Conservation (phyloP, 1,140 invertebrate species). For the Apis florea region DNA sequence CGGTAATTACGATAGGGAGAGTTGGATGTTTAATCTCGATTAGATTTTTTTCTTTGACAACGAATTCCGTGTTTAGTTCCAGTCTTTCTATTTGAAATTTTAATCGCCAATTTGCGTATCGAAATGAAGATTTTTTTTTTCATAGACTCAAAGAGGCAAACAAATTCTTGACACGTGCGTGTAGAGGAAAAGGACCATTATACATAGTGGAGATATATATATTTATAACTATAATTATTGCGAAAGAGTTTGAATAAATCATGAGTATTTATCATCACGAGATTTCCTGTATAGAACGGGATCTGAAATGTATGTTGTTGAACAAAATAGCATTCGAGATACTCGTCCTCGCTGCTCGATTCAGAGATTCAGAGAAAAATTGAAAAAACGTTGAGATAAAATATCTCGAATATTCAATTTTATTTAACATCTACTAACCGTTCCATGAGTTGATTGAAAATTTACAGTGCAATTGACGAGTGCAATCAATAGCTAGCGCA, state of each 20-base stretch:
- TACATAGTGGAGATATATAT: too few relatives aligned
- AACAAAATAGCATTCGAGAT: neutral
- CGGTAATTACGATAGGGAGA: too few relatives aligned
- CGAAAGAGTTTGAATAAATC: neutral
- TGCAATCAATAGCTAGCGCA: too few relatives aligned
- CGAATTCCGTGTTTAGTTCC: neutral
- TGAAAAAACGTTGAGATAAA: neutral
- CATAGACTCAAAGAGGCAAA: neutral
- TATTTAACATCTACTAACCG: too few relatives aligned
- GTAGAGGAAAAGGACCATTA: neutral
- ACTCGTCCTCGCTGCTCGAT: neutral
- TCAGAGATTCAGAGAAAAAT: neutral
- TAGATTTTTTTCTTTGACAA: too few relatives aligned
- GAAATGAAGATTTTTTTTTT: neutral
- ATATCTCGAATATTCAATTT: neutral
- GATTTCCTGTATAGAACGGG: neutral
- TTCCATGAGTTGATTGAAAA: too few relatives aligned
- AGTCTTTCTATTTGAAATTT: neutral
- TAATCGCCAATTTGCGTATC: neutral
- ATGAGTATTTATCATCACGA: neutral
- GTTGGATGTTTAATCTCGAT: neutral
- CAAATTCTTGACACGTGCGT: neutral
- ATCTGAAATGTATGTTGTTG: neutral
- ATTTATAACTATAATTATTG: neutral
- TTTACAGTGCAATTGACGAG: too few relatives aligned